Evolutionary conservation across 2,888 invertebrate genomes (phyloP), one percentile per base, ranked within the genome.

Genomic region (Panzeria rudis): DNA sequence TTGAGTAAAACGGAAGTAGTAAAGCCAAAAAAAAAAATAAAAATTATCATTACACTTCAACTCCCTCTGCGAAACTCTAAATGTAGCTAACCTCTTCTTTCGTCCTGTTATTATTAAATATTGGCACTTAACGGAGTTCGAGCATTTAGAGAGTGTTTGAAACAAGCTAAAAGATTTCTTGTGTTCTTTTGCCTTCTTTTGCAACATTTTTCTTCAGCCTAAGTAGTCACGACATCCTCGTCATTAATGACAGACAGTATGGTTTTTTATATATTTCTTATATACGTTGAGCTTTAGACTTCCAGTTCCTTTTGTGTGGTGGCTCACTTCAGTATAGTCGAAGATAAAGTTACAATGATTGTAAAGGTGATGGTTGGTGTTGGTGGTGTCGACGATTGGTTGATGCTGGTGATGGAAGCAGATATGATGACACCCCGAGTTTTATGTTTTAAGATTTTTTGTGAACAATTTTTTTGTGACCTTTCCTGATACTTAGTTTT

Each of bases 71-170:
- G 8, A 15, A 20, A 17, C 50, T 9, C n/a, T 25, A 72, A 44
- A 17, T 11, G 2, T 5, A 78, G 29, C 41, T 9, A 20, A 62
- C 23, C 47, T 64, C 25, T 56, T 59, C 50, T 35, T 29, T 20
- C 56, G 47, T 75, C 54, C 25, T 54, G 32, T 71, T 71, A 47
- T 68, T 72, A 81, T 68, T 80, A 81, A 80, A 76, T 72, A 84
- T 84, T 84, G 76, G 84, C 76, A 81, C 77, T 84, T 77, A 77
- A 68, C 50, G 29, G 54, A 68, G 61, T 75, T 84, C 62, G 69
- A 73, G 83, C 71, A 15, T 50, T 64, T 25, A 50, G 32, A 61
- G 54, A 68, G 64, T 62, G 35, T 62, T 41, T 54, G 32, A 69
- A 62, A 62, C 25, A 75, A 61, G 54, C 54, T 56, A 69, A 84